Evolutionary conservation across 1,140 invertebrate genomes (phyloP).

Genomic region (Drosophila santomea): DNA sequence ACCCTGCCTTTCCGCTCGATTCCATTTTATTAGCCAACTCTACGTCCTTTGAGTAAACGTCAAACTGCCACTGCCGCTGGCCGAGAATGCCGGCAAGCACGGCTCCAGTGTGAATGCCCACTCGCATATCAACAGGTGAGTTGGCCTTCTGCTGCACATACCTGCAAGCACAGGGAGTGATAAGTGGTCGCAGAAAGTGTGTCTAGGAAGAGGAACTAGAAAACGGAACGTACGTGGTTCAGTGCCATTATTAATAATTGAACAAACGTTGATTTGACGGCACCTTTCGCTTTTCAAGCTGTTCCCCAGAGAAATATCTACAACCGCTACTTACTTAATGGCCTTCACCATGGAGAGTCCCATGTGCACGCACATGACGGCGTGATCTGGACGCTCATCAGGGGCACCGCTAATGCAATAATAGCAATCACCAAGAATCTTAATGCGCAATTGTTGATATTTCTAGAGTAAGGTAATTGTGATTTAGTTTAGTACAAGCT

Average conservation of each 20-base stretch:
- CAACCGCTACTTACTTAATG: constrained; percentile 91
- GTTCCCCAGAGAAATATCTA: constrained; percentile 6
- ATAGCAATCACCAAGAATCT: constrained; percentile 98
- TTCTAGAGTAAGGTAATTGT: constrained; percentile 86
- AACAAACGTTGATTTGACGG: constrained; percentile 75
- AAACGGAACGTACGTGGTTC: constrained; percentile 56
- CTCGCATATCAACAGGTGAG: constrained; percentile 98
- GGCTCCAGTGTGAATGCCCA: constrained; percentile 98
- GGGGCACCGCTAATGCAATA: constrained; percentile 98
- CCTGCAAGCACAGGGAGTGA: constrained; percentile 84
- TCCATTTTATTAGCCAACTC: constrained; percentile 99
- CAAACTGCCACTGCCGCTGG: constrained; percentile 99
- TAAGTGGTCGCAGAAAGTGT: constrained; percentile 18
- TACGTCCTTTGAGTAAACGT: constrained; percentile 98
- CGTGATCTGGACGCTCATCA: constrained; percentile 94
- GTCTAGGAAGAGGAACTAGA: constrained; percentile 6
- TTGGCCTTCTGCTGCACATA: constrained; percentile 98
- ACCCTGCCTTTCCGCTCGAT: constrained; percentile 98
- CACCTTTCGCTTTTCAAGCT: constrained; percentile 33
- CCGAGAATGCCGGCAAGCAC: constrained; percentile 98
- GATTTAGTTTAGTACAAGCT: constrained; percentile 7
- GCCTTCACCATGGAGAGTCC: constrained; percentile 98
- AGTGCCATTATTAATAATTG: constrained; percentile 81
- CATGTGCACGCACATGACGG: constrained; percentile 97
- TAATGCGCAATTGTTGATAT: constrained; percentile 97